Conservation (phyloP, 2,797 vertebrate genomes). For the Acipenser oxyrinchus region DNA sequence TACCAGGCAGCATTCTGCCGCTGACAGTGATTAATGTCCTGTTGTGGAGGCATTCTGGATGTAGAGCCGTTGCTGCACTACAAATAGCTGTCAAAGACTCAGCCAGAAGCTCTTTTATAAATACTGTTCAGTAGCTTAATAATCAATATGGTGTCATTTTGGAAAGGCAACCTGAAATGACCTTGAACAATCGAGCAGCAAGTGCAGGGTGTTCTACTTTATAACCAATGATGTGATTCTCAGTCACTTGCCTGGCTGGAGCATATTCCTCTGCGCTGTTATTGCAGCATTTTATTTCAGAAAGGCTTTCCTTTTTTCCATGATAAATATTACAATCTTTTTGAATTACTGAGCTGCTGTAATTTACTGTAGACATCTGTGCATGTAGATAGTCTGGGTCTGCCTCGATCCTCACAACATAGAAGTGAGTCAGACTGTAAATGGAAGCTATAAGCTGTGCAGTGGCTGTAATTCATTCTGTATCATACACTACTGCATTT, state of each 20-base stretch:
- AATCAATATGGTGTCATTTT: slow-evolving; percentile 14
- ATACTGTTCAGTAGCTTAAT: slow-evolving; percentile 16
- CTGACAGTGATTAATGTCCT: slow-evolving; percentile 54
- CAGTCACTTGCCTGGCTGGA: not conserved
- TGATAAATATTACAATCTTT: no score
- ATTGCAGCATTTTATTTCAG: no score
- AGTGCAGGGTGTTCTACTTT: slow-evolving; percentile 1
- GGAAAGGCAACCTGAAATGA: slow-evolving; percentile 12
- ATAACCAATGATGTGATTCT: slow-evolving; percentile 3
- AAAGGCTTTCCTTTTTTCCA: no score
- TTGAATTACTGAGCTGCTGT: no score
- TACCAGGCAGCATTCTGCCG: slow-evolving; percentile 28
- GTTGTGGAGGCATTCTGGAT: slow-evolving; percentile 20
- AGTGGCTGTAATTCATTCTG: no score
- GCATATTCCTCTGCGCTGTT: not conserved
- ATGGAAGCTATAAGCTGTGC: no score
- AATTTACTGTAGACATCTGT: no score
- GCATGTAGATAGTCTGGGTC: no score
- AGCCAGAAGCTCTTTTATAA: slow-evolving; percentile 12
- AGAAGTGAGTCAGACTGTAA: no score
- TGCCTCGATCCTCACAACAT: no score
- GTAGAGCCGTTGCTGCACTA: slow-evolving; percentile 5
- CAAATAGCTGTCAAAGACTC: slow-evolving; percentile 7
- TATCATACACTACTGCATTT: no score
- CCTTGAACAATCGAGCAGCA: slow-evolving; percentile 14